These are phyloP conservation scores for Bombus confusus DNA, from an alignment of 1,140 invertebrate species.

Conservation along the genomic window DNA sequence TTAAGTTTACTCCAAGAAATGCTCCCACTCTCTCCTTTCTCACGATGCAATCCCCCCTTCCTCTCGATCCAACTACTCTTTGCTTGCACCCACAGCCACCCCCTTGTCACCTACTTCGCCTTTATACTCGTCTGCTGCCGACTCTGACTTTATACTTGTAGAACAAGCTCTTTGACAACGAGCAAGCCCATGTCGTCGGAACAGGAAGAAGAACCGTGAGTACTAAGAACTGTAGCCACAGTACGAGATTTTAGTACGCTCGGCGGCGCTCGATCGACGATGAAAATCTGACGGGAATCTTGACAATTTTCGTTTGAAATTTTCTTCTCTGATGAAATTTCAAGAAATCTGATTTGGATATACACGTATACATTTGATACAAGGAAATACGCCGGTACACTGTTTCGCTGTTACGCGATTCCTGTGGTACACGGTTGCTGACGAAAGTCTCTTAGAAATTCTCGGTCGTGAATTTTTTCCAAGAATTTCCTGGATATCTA, in stretches of 20 bases:
- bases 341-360: background rate
- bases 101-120: conserved; percentile 48
- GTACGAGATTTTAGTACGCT: background rate
- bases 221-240: background rate
- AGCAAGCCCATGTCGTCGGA: background rate
- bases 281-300: background rate
- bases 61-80: conserved; percentile 37
- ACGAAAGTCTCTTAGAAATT: background rate
- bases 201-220: background rate
- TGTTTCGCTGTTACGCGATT: background rate
- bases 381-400: background rate
- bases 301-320: background rate
- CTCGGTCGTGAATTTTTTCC: background rate
- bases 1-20: conserved; percentile 74
- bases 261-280: background rate
- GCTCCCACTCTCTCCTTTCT: background rate
- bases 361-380: background rate
- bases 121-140: background rate
- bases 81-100: background rate
- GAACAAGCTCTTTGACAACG: conserved; percentile 58
- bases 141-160: conserved; percentile 51
- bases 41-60: conserved; percentile 3
- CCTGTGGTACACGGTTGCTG: background rate
- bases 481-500: background rate
- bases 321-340: background rate